Percentiles rank a stretch among this genome's conserved stretches.
These are phyloP conservation scores for Bostrychus sinensis DNA, from an alignment of 2,113 vertebrate genomes.

Conservation along the genomic window DNA sequence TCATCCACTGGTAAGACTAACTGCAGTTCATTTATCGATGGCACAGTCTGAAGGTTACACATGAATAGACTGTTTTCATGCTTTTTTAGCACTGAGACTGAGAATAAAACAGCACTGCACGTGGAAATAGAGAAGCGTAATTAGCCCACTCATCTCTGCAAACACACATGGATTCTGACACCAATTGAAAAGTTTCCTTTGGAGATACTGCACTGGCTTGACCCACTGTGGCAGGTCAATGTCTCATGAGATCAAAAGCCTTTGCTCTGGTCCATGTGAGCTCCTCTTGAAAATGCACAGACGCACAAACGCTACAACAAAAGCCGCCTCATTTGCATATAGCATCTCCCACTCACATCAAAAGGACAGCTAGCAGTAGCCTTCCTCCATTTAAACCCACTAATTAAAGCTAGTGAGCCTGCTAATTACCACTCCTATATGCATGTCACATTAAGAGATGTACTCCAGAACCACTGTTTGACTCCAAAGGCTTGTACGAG, in stretches of 20 bases:
- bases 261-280: background rate
- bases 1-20: constrained; percentile 10
- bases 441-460: constrained; percentile 36
- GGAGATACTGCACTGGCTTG: background rate
- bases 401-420: constrained; percentile 57
- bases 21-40: background rate
- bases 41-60: constrained; percentile 11
- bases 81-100: constrained; percentile 18
- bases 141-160: constrained; percentile 21
- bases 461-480: constrained; percentile 15
- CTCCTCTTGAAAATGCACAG: constrained; percentile 18
- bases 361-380: constrained; percentile 21
- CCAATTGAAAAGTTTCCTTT: background rate
- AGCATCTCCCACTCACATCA: constrained; percentile 42
- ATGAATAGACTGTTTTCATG: constrained; percentile 47
- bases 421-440: constrained; percentile 55
- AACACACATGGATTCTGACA: background rate
- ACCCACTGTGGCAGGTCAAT: background rate
- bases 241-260: background rate
- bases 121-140: constrained; percentile 19
- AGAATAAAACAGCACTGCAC: constrained; percentile 10
- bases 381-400: constrained; percentile 49
- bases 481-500: background rate
- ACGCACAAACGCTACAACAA: background rate
- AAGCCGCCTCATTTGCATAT: constrained; percentile 32